Evolutionary conservation across 2,113 vertebrate genomes (phyloP), one percentile per base, ranked within the genome.

Genomic region (Cynopterus brachyotis): DNA sequence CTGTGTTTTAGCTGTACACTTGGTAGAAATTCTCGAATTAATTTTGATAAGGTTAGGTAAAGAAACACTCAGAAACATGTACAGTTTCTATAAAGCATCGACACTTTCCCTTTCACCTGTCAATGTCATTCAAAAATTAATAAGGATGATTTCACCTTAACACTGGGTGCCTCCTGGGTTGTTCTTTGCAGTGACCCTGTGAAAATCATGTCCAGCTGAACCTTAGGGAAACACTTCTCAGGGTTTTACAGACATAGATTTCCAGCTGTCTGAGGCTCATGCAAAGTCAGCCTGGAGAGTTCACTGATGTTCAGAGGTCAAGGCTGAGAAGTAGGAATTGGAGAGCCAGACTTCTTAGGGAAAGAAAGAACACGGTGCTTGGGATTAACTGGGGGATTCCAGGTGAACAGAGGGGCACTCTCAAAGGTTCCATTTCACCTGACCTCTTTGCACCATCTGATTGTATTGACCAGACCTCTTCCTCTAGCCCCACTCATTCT

Each of bases 11-110:
- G n/a, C 13, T 47, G 10, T 75, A 37, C 0, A 32, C 40, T 83
- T 92, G 57, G 26, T 73, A 86, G 66, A 86, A 50, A 92, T 79
- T 86, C 35, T 89, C 55, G 62, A 78, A 32, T 88, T 82, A 62
- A 81, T 84, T 79, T 62, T n/a, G 67, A 12, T 35, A 83, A 53
- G 5, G 24, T 64, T 89, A 37, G 37, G 37, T 86, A 92, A 87
- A 62, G 67, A 82, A 78, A 78, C 62, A 26, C 67, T 89, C 53
- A 89, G 93, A 78, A 78, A 55, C 50, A 59, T 22, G 30, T 9
- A 13, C 5, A 76, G n/a, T 45, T 93, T 59, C 60, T 85, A 4
- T 35, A 35, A 75, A 59, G n/a, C 28, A 9, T 57, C 50, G 37
- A 32, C n/a, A 3, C 12, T n/a, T 45, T 28, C 22, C 11, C 2